Percentiles rank a stretch among this genome's conserved stretches.
Conservation (phyloP, 30 jellyfish, hydroid and myxozoan genomes). For the Aurelia aurita region DNA sequence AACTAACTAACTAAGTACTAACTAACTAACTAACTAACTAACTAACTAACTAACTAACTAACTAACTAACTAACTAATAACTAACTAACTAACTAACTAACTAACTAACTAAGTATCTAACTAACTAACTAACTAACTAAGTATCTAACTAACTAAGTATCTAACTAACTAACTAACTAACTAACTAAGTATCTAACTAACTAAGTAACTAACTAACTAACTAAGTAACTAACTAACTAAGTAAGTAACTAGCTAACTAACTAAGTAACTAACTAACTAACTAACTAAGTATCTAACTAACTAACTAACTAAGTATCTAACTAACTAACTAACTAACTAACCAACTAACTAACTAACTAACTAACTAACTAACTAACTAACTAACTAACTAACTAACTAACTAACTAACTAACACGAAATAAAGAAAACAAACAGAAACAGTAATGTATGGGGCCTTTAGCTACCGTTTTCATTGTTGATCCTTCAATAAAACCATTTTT, state of each 20-base stretch:
- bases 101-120: neutral
- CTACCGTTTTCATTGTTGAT: too few relatives aligned
- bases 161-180: neutral
- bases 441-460: too few relatives aligned
- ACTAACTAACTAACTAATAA: too few relatives aligned
- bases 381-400: neutral
- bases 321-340: too few relatives aligned
- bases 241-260: neutral
- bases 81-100: too few relatives aligned
- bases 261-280: neutral
- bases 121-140: neutral
- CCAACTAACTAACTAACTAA: neutral
- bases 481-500: too few relatives aligned
- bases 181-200: neutral
- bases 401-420: neutral
- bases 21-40: too few relatives aligned
- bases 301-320: neutral
- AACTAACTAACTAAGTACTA: too few relatives aligned
- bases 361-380: neutral
- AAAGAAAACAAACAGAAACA: too few relatives aligned
- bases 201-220: neutral
- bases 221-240: neutral
- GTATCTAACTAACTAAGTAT: too few relatives aligned
- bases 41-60: too few relatives aligned
- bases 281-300: neutral